Conservation (phyloP, 2,888 invertebrate species). For the Itoplectis maculator region DNA sequence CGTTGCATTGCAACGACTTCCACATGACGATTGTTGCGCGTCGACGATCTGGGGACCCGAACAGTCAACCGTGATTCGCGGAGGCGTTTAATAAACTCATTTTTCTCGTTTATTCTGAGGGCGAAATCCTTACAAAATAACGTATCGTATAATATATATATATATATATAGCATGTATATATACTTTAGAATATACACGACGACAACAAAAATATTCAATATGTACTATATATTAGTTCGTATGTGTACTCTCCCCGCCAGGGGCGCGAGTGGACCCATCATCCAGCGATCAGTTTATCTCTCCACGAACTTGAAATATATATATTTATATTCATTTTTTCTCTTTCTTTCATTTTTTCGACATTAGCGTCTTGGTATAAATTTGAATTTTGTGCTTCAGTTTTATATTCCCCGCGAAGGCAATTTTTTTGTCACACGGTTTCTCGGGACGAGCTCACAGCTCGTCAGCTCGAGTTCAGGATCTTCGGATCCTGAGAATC, state of each 20-base stretch:
- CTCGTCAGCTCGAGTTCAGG: conserved; percentile 10
- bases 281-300: conserved; percentile 68
- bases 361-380: conserved; percentile 32
- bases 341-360: conserved; percentile 29
- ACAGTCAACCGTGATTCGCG: conserved; percentile 48
- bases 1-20: too few species aligned
- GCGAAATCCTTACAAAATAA: conserved; percentile 82
- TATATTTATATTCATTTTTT: conserved; percentile 15
- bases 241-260: conserved; percentile 58
- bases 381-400: conserved; percentile 59
- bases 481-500: conserved; percentile 20
- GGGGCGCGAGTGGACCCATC: conserved; percentile 71
- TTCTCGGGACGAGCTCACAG: conserved; percentile 7
- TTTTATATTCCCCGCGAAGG: conserved; percentile 52
- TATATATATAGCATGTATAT: conserved; percentile 44
- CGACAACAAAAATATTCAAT: conserved; percentile 80
- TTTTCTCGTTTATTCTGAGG: conserved; percentile 77
- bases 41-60: neutral
- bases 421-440: conserved; percentile 38
- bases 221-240: conserved; percentile 70
- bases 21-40: conserved; percentile 9
- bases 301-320: conserved; percentile 38
- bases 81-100: conserved; percentile 75
- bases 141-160: conserved; percentile 72
- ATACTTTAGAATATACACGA: conserved; percentile 76